A percentile compares a stretch with the other conserved stretches of the same genome.
Evolutionary conservation across 2,797 vertebrate genomes (phyloP).

Genomic region (Cryptoprocta ferox): DNA sequence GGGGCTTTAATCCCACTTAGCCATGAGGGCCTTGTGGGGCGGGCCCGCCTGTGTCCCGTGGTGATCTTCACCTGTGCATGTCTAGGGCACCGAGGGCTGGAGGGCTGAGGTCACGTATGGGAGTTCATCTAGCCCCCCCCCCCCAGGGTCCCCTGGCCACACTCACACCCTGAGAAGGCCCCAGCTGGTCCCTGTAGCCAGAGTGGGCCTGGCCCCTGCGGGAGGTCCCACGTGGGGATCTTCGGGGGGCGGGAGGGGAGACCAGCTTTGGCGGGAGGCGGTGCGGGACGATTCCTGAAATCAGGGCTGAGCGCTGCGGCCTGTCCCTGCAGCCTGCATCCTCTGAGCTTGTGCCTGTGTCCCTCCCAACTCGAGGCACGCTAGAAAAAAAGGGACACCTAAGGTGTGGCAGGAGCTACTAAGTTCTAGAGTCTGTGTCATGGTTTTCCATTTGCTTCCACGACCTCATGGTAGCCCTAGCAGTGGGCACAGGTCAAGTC

Average conservation of each 20-base stretch:
- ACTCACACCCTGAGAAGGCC: background rate
- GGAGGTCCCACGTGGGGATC: background rate
- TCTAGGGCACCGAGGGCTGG: background rate
- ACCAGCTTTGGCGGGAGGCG: fast-evolving
- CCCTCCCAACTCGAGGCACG: background rate
- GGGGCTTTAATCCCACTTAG: background rate
- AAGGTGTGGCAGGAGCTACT: background rate
- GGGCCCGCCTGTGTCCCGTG: background rate
- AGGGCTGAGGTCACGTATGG: background rate
- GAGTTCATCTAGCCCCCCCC: background rate
- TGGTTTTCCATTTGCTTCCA: background rate
- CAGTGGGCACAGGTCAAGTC: too few relatives aligned
- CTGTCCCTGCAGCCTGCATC: background rate
- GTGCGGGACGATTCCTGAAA: background rate
- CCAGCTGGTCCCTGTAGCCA: background rate
- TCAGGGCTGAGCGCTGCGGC: background rate
- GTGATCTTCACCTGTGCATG: background rate
- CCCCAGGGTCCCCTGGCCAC: background rate
- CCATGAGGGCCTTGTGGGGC: background rate
- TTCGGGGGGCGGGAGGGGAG: background rate
- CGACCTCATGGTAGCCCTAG: background rate
- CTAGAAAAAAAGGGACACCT: background rate
- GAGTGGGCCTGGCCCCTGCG: background rate
- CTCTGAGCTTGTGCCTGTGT: too few relatives aligned
- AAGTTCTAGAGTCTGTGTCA: conserved; percentile 43